Evolutionary conservation across 2,888 invertebrate species (phyloP), one percentile per base, ranked within the genome.

Genomic region (Napeogenes sylphis): DNA sequence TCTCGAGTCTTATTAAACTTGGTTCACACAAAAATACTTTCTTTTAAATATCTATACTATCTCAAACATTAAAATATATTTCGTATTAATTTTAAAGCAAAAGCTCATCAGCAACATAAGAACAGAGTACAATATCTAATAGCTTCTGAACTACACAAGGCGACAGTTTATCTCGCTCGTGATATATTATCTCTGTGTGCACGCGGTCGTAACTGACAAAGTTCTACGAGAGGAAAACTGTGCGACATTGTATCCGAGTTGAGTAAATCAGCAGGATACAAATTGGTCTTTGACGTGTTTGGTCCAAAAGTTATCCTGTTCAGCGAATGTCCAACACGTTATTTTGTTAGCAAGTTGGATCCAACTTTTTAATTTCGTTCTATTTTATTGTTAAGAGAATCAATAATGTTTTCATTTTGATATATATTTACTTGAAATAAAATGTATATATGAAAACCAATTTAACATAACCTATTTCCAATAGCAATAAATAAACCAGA

Each of bases 211-310:
- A 51, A 30, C 47, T 47, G 13, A 51, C 30, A 51, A 51, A 51
- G 51, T 30, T 51, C 51, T 21, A 51, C 30, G 30, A 51, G 51
- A 51, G 30, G 30, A 51, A 51, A 51, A 51, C 51, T n/a, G 10
- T 51, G 51, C 12, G 51, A 51, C 51, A 51, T 51, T 30, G 51
- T 30, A 30, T 51, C 10, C 8, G 30, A 51, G 8, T 51, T 30
- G 30, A 51, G 51, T 51, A 51, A 45, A 61, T 63, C 59, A 56
- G 58, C 45, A 54, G 30, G 58, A 58, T 61, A 66, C 61, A 66
- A 63, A 63, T 66, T 56, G 65, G 58, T 53, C 42, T 56, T 59
- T 63, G 65, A 63, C 63, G 61, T 63, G 60, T 61, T 62, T 56
- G 45, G 45, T 42, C 45, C 45, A 53, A 58, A 65, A 56, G 58